Evolutionary conservation across 2,113 vertebrate species (phyloP).

Genomic region (Poicephalus meyeri): DNA sequence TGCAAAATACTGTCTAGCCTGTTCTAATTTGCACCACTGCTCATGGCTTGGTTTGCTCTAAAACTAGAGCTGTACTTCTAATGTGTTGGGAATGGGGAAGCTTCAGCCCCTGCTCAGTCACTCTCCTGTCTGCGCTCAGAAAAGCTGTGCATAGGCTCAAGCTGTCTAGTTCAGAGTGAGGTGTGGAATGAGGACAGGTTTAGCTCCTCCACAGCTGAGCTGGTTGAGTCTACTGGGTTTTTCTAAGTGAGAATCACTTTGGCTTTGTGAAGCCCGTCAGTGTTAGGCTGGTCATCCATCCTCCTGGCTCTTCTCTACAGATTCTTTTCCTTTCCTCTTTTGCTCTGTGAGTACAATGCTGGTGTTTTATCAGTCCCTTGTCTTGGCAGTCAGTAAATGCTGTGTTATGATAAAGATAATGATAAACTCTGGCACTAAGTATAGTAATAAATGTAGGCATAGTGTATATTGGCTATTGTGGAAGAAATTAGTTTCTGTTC

Average conservation of each 20-base stretch:
- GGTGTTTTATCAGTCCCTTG: neutral
- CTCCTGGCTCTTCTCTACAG: neutral
- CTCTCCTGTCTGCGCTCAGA: neutral
- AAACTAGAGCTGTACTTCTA: neutral
- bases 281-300: neutral
- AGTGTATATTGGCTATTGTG: neutral
- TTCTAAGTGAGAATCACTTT: neutral
- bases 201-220: neutral
- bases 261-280: neutral
- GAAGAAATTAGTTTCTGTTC: neutral
- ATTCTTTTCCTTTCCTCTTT: neutral
- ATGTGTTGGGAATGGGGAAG: neutral
- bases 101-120: accelerated
- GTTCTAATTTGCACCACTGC: neutral
- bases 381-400: neutral
- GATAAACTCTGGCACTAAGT: neutral
- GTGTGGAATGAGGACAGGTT: neutral
- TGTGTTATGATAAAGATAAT: neutral
- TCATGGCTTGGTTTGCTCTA: neutral
- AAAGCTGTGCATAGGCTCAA: neutral
- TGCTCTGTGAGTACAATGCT: neutral
- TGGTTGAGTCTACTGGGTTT: neutral
- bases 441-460: neutral
- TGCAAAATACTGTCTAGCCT: neutral
- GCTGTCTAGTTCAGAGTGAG: neutral